Evolutionary conservation across 2,888 invertebrate genomes (phyloP), one percentile per base, ranked within the genome.

Genomic region (Acleris holmiana): DNA sequence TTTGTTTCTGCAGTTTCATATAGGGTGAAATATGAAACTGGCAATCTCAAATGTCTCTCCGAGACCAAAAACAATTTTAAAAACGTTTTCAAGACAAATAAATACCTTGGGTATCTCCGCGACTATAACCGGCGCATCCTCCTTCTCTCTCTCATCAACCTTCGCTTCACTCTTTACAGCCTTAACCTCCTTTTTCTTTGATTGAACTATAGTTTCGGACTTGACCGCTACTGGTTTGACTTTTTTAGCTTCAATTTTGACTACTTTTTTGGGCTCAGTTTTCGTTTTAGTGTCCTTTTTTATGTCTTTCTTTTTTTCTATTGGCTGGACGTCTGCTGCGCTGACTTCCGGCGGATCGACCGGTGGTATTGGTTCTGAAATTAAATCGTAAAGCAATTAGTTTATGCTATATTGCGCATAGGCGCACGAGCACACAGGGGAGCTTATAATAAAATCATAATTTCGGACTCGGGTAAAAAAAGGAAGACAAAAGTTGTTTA

Each of bases 261-360:
- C 47, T 0, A 71, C n/a, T 63, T 73, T 67, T 65, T 72, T 74
- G 13, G 57, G 46, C 8, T 76, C 76, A 8, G 66, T 67, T 61
- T 71, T 74, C 17, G 54, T 19, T 48, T 66, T 69, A 2, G 55
- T 10, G 48, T 61, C 63, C 21, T 51, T 61, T n/a, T 67, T 68
- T 47, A 55, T 61, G 54, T 81, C 79, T 44, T 79, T 76, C 4
- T 79, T 82, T 8, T 67, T 67, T 13, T 83, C 84, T 68, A 76
- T 76, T 2, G 79, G 79, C 7, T 74, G 76, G 0, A 84, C 63
- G 29, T 87, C 88, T 0, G 88, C 85, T 8, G 89, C 89, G 56
- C 84, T 85, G 2, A 88, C 90, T 69, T 89, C 90, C 0, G 89
- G 88, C 0, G 88, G 82, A 2, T 88, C 89, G 40, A 76, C 75